Evolutionary conservation across 2,113 vertebrate species (phyloP), one percentile per base, ranked within the genome.

Genomic region (Cyphomyrus plagiostoma): DNA sequence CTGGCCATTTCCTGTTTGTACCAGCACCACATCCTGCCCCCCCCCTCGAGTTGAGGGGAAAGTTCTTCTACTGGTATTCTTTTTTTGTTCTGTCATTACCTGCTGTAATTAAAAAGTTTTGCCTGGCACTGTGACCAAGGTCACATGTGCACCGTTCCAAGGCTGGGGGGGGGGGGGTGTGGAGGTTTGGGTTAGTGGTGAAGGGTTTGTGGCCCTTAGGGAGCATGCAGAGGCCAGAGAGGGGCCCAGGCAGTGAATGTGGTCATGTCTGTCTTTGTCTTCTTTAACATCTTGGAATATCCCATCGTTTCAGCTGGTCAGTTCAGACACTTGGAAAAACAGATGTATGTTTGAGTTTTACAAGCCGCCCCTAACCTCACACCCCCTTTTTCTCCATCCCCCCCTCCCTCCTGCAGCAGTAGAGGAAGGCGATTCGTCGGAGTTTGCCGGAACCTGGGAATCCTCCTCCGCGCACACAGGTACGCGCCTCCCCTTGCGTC

Each of bases 361-460:
- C 53, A 66, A n/a, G 56, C 35, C 15, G 53, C 52, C 87, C 3
- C 42, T 88, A 62, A 62, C 53, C 26, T 89, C 87, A 56, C 48
- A 58, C 74, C 82, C 88, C 89, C 50, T 88, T 15, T 89, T n/a
- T 90, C 39, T 89, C 80, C 3, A 53, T 93, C 92, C 88, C 23
- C 21, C 89, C 49, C 88, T 30, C 91, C 35, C 91, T 74, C 89
- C 88, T 91, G 3, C 62, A 95, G 94, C 97, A 94, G 98, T 99
- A 58, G 98, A 99, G 95, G 98, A 99, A 92, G 97, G 97, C 56
- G 98, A 98, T 94, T 96, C 97, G 91, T 97, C 97, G 58, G 97
- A 98, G 96, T 97, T 97, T 95, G 94, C 96, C 85, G 95, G 97
- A 94, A 96, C 95, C 95, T 99, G 98, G 98, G 97, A 99, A 89